A percentile compares a stretch with the other conserved stretches of the same genome.
These are phyloP conservation scores for Gouania willdenowi DNA, from an alignment of 2,797 vertebrate species.

Conservation along the genomic window DNA sequence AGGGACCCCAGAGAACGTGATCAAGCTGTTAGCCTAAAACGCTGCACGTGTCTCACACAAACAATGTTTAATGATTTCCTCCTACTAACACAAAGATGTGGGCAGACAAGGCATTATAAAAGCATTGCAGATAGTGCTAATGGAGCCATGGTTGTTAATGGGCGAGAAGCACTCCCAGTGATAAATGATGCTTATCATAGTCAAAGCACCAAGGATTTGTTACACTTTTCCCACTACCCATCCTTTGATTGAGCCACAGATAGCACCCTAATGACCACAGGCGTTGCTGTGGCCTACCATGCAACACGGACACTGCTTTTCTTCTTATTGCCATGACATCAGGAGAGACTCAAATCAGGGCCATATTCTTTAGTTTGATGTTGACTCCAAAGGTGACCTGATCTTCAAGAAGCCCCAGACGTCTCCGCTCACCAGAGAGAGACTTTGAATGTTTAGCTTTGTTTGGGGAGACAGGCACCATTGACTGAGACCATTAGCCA, in stretches of 20 bases:
- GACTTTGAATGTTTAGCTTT: constrained; percentile 35
- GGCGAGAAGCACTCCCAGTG: constrained; percentile 74
- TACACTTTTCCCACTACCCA: constrained; percentile 61
- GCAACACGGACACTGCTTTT: background rate
- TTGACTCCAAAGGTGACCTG: too few relatives aligned
- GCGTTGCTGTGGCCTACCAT: constrained; percentile 28
- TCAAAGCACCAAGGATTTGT: constrained; percentile 70
- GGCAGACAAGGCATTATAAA: constrained; percentile 70
- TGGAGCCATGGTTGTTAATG: constrained; percentile 77
- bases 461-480: constrained; percentile 38
- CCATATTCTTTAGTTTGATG: too few relatives aligned
- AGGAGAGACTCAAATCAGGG: too few relatives aligned
- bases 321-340: too few relatives aligned
- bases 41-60: constrained; percentile 61
- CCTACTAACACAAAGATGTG: constrained; percentile 67
- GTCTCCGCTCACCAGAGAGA: constrained; percentile 50
- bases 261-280: constrained; percentile 55
- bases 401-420: constrained; percentile 30
- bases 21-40: constrained; percentile 52
- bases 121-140: constrained; percentile 76
- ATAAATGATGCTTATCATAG: constrained; percentile 78
- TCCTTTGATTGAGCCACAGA: constrained; percentile 62
- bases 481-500: constrained; percentile 53
- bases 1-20: constrained; percentile 36
- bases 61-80: constrained; percentile 75